Conservation (phyloP, 2,797 vertebrate genomes). For the Discoglossus pictus region DNA sequence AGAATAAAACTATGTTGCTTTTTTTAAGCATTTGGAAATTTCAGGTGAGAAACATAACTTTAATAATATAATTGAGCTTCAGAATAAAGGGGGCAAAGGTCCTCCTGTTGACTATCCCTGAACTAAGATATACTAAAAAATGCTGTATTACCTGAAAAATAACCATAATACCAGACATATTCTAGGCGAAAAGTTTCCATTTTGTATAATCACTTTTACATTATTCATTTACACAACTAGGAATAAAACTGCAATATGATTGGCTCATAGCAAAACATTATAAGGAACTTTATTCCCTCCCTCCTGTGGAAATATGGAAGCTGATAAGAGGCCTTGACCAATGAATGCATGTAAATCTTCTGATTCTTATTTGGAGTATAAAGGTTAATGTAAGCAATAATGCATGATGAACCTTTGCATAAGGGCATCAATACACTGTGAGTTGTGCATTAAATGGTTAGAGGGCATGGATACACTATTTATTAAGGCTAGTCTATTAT, state of each 20-base stretch:
- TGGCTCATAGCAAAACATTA: neutral
- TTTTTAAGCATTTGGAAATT: too few relatives aligned
- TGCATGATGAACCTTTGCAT: conserved; percentile 14
- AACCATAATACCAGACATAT: too few relatives aligned
- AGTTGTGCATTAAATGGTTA: conserved; percentile 7
- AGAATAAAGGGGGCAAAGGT: too few relatives aligned
- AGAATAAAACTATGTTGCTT: too few relatives aligned
- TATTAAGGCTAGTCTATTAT: conserved; percentile 1
- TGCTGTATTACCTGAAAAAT: too few relatives aligned
- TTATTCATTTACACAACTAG: neutral
- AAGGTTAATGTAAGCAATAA: conserved; percentile 47
- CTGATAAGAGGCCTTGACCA: neutral
- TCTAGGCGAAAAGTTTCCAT: too few relatives aligned
- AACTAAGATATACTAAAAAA: too few relatives aligned
- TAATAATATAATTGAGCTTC: too few relatives aligned
- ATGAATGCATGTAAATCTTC: conserved; percentile 22
- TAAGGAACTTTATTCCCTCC: neutral
- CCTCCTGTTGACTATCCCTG: too few relatives aligned
- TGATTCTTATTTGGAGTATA: conserved; percentile 10
- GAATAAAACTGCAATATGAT: neutral
- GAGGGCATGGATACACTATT: conserved; percentile 4
- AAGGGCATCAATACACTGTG: conserved; percentile 14
- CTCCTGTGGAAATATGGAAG: neutral
- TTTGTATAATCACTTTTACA: too few relatives aligned
- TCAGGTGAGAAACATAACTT: too few relatives aligned